Evolutionary conservation across 2,797 vertebrate species (phyloP), one percentile per base, ranked within the genome.

Genomic region (Tarsius wallacei): DNA sequence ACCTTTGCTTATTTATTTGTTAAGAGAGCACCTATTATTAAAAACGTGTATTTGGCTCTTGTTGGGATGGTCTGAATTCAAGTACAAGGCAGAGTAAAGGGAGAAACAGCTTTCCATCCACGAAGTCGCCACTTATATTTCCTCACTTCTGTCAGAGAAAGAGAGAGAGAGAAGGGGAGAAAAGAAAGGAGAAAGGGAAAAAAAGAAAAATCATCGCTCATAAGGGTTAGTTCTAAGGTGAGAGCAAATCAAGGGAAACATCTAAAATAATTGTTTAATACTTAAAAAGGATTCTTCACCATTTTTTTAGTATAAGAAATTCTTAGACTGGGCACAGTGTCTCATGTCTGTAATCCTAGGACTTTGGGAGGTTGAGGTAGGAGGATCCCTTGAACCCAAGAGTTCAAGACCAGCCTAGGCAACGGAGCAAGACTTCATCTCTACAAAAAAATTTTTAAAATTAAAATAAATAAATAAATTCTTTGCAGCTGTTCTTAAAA

Each of bases 401-500:
- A 42, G 42, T 42, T 42, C 42, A 42, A 42, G 42, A 42, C 42
- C 42, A 42, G 42, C 7, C 42, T 42, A 42, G 42, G 42, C 42
- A 42, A 42, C 42, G 7, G 5, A 42, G 42, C 42, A 42, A 42
- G 42, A 42, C 42, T 42, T 42, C 42, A 42, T 4, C 42, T 4
- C 42, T 42, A 42, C 42, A 42, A 42, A 42, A 42, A 42, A 42
- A 42, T 42, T 42, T 42, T 42, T 4, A 4, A 42, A 42, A 6
- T 42, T 42, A 42, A 42, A 42, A 42, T 42, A 42, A 42, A 42
- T 42, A 42, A 86, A 82, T 53, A 83, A 78, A 63, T 91, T 77
- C 14, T 87, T 92, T 55, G 31, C 76, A n/a, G 13, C 80, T 93
- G 9, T 94, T 96, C 78, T 81, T 92, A 66, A 81, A 83, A 73